Conservation (phyloP, 2,113 vertebrate species). For the Bagarius yarrelli region DNA sequence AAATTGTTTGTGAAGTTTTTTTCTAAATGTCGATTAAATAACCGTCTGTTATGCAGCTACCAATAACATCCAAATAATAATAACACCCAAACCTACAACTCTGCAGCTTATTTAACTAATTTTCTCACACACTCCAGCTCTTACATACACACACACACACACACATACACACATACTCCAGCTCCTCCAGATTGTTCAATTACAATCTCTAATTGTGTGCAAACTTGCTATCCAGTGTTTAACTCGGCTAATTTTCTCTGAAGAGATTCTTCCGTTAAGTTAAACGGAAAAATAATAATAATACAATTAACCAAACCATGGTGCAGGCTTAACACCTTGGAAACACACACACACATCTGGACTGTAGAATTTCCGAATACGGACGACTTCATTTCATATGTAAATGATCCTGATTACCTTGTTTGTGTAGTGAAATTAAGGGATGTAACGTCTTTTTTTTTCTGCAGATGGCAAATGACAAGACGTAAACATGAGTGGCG, state of each 20-base stretch:
- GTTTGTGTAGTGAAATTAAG: slow-evolving; percentile 15
- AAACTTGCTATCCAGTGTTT: slow-evolving; percentile 43
- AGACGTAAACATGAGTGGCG: too few species aligned
- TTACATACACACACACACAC: too few species aligned
- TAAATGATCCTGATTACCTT: not conserved
- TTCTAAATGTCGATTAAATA: too few species aligned
- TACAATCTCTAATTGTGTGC: slow-evolving; percentile 44
- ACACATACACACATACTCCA: too few species aligned
- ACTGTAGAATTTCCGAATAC: not conserved
- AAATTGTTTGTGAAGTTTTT: too few species aligned
- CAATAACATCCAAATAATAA: too few species aligned
- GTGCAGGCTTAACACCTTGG: not conserved
- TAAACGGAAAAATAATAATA: not conserved
- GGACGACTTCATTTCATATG: not conserved
- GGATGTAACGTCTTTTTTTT: not conserved
- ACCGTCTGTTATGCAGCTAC: too few species aligned
- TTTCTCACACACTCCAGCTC: too few species aligned
- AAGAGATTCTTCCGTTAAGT: slow-evolving; percentile 24
- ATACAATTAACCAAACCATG: not conserved
- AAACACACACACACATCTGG: slow-evolving; percentile 8
- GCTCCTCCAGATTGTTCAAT: slow-evolving; percentile 39
- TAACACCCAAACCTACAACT: too few species aligned
- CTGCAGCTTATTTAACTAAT: too few species aligned
- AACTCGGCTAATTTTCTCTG: slow-evolving; percentile 37
- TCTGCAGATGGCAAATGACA: not conserved